phyloP scores from a whole-genome alignment of 2,797 vertebrate species.

The Amblyraja radiata region DNA sequence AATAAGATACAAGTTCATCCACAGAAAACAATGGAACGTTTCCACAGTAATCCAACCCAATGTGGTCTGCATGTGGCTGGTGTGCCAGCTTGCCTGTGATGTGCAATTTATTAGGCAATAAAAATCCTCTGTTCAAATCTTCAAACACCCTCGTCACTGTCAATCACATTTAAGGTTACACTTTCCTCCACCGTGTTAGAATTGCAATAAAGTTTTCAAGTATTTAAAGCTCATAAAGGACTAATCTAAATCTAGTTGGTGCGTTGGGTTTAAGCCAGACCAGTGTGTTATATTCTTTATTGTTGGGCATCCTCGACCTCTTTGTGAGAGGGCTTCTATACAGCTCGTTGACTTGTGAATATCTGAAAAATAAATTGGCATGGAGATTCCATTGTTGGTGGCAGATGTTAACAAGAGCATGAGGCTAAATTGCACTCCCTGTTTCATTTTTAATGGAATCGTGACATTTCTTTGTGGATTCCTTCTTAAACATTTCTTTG shows the following conservation, averaged over 20 bases:
- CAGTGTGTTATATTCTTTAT: slow-evolving; percentile 46
- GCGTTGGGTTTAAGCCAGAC: slow-evolving; percentile 49
- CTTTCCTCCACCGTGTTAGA: slow-evolving; percentile 41
- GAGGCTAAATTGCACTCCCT: background rate
- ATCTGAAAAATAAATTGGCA: slow-evolving; percentile 36
- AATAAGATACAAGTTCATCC: slow-evolving; percentile 41
- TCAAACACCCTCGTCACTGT: slow-evolving; percentile 42
- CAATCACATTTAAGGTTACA: slow-evolving; percentile 43
- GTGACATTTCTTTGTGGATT: background rate
- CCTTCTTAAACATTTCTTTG: background rate
- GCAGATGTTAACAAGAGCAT: background rate
- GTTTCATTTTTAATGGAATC: slow-evolving; percentile 11
- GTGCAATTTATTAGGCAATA: slow-evolving; percentile 41
- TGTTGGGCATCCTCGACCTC: slow-evolving; percentile 41
- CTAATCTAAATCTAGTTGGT: slow-evolving; percentile 44
- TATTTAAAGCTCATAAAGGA: slow-evolving; percentile 43
- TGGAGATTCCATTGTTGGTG: slow-evolving; percentile 2
- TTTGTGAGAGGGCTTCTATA: slow-evolving; percentile 18
- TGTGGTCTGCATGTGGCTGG: slow-evolving; percentile 40
- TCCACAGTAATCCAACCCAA: slow-evolving; percentile 43
- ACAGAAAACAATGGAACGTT: slow-evolving; percentile 40
- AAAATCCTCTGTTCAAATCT: slow-evolving; percentile 41
- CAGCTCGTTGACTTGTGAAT: slow-evolving; percentile 30
- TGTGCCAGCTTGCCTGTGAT: slow-evolving; percentile 31
- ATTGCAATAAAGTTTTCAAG: slow-evolving; percentile 44